Base-by-base conservation (phyloP, 2,113 vertebrate genomes). In the Oceanites oceanicus region DNA sequence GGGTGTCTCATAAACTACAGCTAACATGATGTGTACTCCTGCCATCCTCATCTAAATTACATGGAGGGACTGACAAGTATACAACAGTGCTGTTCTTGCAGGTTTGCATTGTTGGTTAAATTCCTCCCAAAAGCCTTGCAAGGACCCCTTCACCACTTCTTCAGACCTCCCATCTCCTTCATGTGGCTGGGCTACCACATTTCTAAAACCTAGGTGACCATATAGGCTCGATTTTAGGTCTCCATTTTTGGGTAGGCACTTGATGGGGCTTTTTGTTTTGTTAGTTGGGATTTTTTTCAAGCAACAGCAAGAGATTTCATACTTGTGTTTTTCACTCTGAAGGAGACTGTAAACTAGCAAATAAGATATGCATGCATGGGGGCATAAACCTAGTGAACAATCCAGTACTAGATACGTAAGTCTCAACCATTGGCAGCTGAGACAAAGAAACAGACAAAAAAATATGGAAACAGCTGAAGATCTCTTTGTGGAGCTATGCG, bases 391-490 rank as follows among this genome's bases (percentile, higher is more conserved):
- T 81, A 55, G 53, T 21, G 36, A 78, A 20, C 7, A 65, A 77
- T 47, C 5, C 27, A 38, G 0, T 55, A 34, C 10, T 27, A 45
- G 6, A 10, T 23, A 34, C 1, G 2, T 7, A 29, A 30, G 6
- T 53, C 17, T 42, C 25, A 70, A 32, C 11, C 29, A 29, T 2
- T 44, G 29, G 7, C 15, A 81, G 10, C 11, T 62, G 30, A 72
- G 44, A 68, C 8, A 79, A 82, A 70, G 61, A 49, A 50, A 27
- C 3, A 42, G n/a, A 10, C 7, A 20, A 21, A 26, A n/a, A 58
- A 27, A 66, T 50, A 44, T 0, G 1, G 15, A 61, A 66, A 42
- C 6, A n/a, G 16, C 4, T 68, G 29, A 68, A 65, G 25, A 55
- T 29, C 59, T 44, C 15, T 45, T 59, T 44, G n/a, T 71, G 14